A percentile compares a stretch with the other conserved stretches of the same genome.
These are phyloP conservation scores for Salvelinus fontinalis DNA, from an alignment of 2,113 vertebrate species.

Conservation along the genomic window DNA sequence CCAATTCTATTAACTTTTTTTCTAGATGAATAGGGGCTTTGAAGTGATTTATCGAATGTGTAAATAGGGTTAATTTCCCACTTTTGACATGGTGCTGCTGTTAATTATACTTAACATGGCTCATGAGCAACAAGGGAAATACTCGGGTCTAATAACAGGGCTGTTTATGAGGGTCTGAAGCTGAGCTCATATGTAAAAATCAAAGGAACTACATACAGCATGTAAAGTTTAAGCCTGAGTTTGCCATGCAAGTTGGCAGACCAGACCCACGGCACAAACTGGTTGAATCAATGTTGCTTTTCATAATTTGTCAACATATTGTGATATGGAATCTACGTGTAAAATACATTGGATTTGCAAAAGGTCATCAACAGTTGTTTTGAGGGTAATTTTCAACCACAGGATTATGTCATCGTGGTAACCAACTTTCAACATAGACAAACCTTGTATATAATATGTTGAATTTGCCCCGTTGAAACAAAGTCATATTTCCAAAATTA, in stretches of 20 bases:
- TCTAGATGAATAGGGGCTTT: conserved; percentile 47
- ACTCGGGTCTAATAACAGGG: not conserved
- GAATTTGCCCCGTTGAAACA: too few relatives aligned
- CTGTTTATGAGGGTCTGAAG: conserved; percentile 27
- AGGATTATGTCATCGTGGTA: too few relatives aligned
- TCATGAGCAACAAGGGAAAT: conserved; percentile 2
- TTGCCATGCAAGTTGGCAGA: not conserved
- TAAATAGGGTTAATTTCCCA: conserved; percentile 9
- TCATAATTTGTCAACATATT: too few relatives aligned
- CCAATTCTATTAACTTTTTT: conserved; percentile 46
- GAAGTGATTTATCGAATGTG: conserved; percentile 33
- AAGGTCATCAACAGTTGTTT: too few relatives aligned
- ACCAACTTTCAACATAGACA: too few relatives aligned
- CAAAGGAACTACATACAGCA: not conserved
- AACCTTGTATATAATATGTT: too few relatives aligned
- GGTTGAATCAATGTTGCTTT: too few relatives aligned
- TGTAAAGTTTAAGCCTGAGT: conserved; percentile 5
- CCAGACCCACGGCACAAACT: not conserved
- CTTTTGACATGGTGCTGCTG: not conserved
- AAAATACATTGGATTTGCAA: too few relatives aligned
- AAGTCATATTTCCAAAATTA: too few relatives aligned
- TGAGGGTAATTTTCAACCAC: too few relatives aligned
- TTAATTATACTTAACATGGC: not conserved
- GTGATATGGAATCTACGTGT: conserved; percentile 19
- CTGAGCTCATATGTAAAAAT: conserved; percentile 10